Conservation (phyloP, 23 tunicate genomes). For the Clavelina lepadiformis region DNA sequence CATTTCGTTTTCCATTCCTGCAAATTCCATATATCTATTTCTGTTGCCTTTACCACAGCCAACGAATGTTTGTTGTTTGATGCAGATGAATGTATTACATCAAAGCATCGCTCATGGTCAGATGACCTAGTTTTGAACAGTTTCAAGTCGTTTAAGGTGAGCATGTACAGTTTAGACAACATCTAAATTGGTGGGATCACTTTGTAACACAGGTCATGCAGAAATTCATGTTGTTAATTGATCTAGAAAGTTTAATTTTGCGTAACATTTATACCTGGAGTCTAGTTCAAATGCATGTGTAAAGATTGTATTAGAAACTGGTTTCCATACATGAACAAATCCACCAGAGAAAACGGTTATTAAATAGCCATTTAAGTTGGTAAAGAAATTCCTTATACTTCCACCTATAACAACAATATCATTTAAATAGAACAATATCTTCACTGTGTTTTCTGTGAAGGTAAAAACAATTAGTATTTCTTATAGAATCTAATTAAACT, state of each 20-base stretch:
- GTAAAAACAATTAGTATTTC: background rate
- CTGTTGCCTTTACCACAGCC: conserved; percentile 16
- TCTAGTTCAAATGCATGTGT: conserved; percentile 20
- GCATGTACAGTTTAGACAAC: too few species aligned
- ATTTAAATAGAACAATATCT: too few species aligned
- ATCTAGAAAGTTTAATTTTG: too few species aligned
- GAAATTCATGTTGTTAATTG: too few species aligned
- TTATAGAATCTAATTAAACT: background rate
- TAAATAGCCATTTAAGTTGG: background rate
- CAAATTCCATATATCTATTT: conserved; percentile 32
- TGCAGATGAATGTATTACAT: conserved; percentile 12
- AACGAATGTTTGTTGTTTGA: conserved; percentile 10
- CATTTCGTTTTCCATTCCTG: conserved; percentile 19
- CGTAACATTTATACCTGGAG: conserved; percentile 10
- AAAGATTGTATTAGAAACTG: background rate
- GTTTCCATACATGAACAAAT: conserved; percentile 39
- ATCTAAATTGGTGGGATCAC: too few species aligned
- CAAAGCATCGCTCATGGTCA: background rate
- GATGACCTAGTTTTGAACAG: too few species aligned
- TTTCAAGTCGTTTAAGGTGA: too few species aligned
- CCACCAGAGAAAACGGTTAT: conserved; percentile 27
- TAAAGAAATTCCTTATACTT: conserved; percentile 13
- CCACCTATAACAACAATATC: conserved; percentile 12
- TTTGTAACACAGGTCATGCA: too few species aligned
- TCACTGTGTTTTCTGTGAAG: too few species aligned